These are phyloP conservation scores for Teinopalpus imperialis DNA, from an alignment of 2,888 invertebrate genomes.

Conservation along the genomic window DNA sequence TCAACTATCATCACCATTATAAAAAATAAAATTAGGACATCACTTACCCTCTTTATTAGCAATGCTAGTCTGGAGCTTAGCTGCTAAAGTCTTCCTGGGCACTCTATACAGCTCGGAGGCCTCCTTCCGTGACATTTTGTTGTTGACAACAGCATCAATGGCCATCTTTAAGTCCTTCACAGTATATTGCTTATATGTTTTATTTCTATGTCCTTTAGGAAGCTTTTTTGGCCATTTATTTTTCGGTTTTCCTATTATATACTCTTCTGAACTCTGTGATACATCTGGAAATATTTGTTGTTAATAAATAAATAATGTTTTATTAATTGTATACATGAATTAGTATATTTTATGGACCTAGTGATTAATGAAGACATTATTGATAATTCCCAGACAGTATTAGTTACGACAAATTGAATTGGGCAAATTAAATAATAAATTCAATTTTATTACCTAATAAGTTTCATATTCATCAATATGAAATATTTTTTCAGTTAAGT, in stretches of 20 bases:
- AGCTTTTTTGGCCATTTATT: conserved; percentile 42
- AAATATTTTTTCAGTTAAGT: no score
- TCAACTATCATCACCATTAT: no score
- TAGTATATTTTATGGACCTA: no score
- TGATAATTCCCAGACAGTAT: no score
- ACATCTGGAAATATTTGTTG: conserved; percentile 5
- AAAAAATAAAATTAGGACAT: no score
- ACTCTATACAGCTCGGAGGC: conserved; percentile 44
- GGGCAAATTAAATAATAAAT: no score
- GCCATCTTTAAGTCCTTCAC: conserved; percentile 38
- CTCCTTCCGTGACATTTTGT: conserved; percentile 31
- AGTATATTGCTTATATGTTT: conserved; percentile 47
- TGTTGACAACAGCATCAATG: conserved; percentile 35
- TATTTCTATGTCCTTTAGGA: conserved; percentile 28
- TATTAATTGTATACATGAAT: no score
- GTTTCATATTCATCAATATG: no score
- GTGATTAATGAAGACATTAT: no score
- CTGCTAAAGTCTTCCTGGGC: conserved; percentile 48
- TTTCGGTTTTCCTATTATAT: conserved; percentile 11
- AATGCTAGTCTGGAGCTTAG: conserved; percentile 25
- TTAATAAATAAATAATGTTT: no score
- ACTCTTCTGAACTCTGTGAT: conserved; percentile 5
- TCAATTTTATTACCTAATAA: no score
- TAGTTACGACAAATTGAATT: no score
- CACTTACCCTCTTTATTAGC: conserved; percentile 25